Evolutionary conservation across 2,797 vertebrate genomes (phyloP).

Genomic region (Lacerta viridis): DNA sequence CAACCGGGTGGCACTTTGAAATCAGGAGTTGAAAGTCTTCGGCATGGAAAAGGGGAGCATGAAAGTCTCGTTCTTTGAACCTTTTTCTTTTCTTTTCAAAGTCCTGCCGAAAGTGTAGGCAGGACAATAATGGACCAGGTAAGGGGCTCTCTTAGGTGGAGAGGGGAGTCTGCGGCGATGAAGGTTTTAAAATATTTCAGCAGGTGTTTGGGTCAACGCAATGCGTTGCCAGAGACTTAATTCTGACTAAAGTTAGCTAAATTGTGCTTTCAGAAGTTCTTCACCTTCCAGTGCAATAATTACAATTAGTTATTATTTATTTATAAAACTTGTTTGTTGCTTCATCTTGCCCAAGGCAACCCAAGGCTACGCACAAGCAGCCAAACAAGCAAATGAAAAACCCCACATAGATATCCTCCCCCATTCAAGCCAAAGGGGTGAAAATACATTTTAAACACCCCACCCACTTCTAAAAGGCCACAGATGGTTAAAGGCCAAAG

Average conservation of each 20-base stretch:
- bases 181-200: slow-evolving; percentile 73
- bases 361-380: too few species aligned
- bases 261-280: not conserved
- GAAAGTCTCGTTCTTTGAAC: slow-evolving; percentile 93
- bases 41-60: slow-evolving; percentile 87
- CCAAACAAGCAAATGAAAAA: too few species aligned
- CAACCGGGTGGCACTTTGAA: slow-evolving; percentile 90
- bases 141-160: slow-evolving; percentile 70
- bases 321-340: too few species aligned
- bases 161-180: slow-evolving; percentile 70
- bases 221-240: slow-evolving; percentile 51
- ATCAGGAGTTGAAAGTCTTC: slow-evolving; percentile 90
- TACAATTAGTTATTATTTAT: too few species aligned
- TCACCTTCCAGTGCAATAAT: too few species aligned
- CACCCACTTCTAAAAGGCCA: too few species aligned
- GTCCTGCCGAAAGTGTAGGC: slow-evolving; percentile 78
- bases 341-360: too few species aligned
- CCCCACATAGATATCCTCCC: too few species aligned
- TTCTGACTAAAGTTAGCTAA: slow-evolving; percentile 14
- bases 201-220: slow-evolving; percentile 28
- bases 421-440: too few species aligned
- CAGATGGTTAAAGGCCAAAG: too few species aligned
- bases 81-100: slow-evolving; percentile 82
- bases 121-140: slow-evolving; percentile 81
- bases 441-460: too few species aligned